phyloP scores from a whole-genome alignment of 92 coral and sea anemone genomes.

The Umimayanthus chanpuru region DNA sequence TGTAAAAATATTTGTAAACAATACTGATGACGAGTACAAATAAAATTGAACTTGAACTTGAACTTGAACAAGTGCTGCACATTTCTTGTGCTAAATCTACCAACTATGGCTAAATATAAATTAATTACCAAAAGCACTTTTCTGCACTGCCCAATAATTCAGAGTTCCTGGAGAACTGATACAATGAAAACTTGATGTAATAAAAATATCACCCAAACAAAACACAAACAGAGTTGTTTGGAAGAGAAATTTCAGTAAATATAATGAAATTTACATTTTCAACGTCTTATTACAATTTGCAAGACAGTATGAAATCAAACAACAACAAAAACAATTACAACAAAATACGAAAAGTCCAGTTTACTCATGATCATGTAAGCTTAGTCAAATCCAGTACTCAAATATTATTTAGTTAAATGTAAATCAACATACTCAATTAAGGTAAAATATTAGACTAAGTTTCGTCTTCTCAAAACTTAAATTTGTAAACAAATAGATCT shows the following conservation, averaged over 20 bases:
- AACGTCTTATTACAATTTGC: neutral
- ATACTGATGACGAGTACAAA: too few species aligned
- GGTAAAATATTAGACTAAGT: neutral
- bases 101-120: too few species aligned
- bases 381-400: neutral
- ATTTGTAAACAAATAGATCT: neutral
- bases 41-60: too few species aligned
- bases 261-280: neutral
- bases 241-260: neutral
- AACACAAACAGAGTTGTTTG: neutral
- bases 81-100: neutral
- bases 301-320: neutral
- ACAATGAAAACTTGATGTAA: too few species aligned
- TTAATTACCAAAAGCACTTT: neutral
- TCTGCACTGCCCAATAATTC: neutral
- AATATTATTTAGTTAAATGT: too few species aligned
- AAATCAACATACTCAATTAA: constrained; percentile 12
- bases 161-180: neutral
- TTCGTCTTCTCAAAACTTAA: neutral
- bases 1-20: too few species aligned
- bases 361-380: neutral
- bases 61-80: neutral
- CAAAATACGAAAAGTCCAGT: neutral
- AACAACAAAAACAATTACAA: neutral
- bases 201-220: neutral